phyloP scores from a whole-genome alignment of 2,888 invertebrate species.

The Spodoptera exigua region DNA sequence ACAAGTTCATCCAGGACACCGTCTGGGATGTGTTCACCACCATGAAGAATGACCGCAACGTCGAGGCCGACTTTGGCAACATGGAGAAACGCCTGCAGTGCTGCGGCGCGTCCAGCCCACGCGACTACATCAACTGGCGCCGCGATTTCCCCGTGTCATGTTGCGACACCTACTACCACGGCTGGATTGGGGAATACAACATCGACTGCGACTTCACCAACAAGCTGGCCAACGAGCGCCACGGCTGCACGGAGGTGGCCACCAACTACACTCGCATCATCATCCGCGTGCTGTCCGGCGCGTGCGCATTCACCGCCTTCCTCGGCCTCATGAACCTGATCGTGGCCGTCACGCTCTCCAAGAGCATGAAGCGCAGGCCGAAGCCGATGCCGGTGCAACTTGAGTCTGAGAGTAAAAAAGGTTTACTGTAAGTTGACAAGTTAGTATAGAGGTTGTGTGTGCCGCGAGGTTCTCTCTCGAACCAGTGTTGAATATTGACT shows the following conservation, averaged over 20 bases:
- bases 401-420: slow-evolving; percentile 82
- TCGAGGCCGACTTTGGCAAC: slow-evolving; percentile 69
- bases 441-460: too few species aligned
- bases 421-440: slow-evolving; percentile 65
- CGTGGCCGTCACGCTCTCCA: slow-evolving; percentile 69
- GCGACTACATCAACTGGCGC: slow-evolving; percentile 82
- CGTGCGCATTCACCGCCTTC: slow-evolving; percentile 72
- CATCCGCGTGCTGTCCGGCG: slow-evolving; percentile 74
- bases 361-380: slow-evolving; percentile 67
- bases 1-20: slow-evolving; percentile 79
- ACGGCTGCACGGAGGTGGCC: slow-evolving; percentile 80
- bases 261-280: slow-evolving; percentile 77
- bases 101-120: slow-evolving; percentile 80
- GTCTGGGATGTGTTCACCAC: slow-evolving; percentile 82
- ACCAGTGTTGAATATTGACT: slow-evolving; percentile 25
- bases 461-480: neutral
- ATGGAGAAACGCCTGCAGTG: slow-evolving; percentile 81
- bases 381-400: slow-evolving; percentile 65
- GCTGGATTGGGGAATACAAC: slow-evolving; percentile 74
- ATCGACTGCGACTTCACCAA: slow-evolving; percentile 82
- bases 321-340: slow-evolving; percentile 72
- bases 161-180: slow-evolving; percentile 81
- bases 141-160: slow-evolving; percentile 80
- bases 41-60: slow-evolving; percentile 69
- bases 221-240: slow-evolving; percentile 81